Evolutionary conservation across 2,888 invertebrate genomes (phyloP).

Genomic region (Augochlorella aurata): DNA sequence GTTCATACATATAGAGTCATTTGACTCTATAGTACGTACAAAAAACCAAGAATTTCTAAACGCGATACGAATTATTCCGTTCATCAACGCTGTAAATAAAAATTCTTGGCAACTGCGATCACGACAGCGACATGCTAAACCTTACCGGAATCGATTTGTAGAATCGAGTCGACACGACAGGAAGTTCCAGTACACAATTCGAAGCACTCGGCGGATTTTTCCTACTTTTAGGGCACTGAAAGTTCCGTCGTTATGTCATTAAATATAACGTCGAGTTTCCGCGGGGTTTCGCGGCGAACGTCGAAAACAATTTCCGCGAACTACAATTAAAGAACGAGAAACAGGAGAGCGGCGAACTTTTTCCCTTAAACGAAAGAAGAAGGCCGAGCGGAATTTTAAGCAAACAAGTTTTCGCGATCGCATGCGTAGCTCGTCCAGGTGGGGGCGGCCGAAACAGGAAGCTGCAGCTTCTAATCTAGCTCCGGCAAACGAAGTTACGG

Average conservation of each 20-base stretch:
- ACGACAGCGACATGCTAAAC: too few species aligned
- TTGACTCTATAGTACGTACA: too few species aligned
- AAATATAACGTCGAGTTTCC: background rate
- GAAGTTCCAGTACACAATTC: background rate
- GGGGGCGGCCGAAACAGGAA: constrained; percentile 2
- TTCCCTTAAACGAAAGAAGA: constrained; percentile 15
- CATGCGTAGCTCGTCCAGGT: background rate
- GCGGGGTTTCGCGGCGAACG: background rate
- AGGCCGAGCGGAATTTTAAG: background rate
- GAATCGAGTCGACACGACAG: background rate
- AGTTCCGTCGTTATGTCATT: background rate
- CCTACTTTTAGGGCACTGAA: background rate
- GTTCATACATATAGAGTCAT: too few species aligned
- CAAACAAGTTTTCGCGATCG: constrained; percentile 15
- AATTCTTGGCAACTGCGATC: background rate
- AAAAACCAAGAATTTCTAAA: too few species aligned
- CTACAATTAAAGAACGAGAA: constrained; percentile 20
- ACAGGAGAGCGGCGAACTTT: background rate
- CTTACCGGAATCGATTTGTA: background rate
- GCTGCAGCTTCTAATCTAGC: constrained; percentile 57
- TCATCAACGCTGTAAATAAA: background rate
- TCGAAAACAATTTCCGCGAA: constrained; percentile 8
- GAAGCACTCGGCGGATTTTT: background rate
- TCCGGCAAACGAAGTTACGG: constrained; percentile 51
- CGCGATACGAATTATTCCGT: background rate